Evolutionary conservation across 2,888 invertebrate genomes (phyloP).

Genomic region (Athalia cordata): DNA sequence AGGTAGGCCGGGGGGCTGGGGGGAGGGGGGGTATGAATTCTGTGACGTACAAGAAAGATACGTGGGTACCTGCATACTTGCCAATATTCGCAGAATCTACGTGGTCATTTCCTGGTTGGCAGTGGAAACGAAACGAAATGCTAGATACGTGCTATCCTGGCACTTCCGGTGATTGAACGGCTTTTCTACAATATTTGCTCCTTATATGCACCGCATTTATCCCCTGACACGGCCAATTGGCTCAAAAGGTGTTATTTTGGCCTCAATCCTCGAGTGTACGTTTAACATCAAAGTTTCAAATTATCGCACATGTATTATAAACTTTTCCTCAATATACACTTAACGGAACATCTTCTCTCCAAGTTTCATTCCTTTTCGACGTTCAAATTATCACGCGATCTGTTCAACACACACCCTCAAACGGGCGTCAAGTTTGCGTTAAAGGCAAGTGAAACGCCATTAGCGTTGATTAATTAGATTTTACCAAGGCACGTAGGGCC

Average conservation of each 20-base stretch:
- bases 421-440: slow-evolving; percentile 32
- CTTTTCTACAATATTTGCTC: slow-evolving; percentile 49
- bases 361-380: slow-evolving; percentile 30
- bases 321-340: no score
- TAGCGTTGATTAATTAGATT: slow-evolving; percentile 38
- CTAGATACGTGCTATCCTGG: slow-evolving; percentile 9
- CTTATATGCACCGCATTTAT: slow-evolving; percentile 62
- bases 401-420: slow-evolving; percentile 22
- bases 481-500: slow-evolving; percentile 13
- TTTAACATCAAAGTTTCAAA: slow-evolving; percentile 26
- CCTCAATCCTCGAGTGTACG: not conserved
- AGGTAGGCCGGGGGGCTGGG: no score
- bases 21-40: slow-evolving; percentile 14
- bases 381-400: slow-evolving; percentile 40
- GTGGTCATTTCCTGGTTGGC: slow-evolving; percentile 38
- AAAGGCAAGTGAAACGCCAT: slow-evolving; percentile 18
- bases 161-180: slow-evolving; percentile 61
- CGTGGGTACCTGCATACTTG: slow-evolving; percentile 14
- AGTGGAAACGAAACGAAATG: slow-evolving; percentile 22
- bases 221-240: slow-evolving; percentile 57
- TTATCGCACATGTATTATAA: slow-evolving; percentile 6
- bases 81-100: slow-evolving; percentile 34
- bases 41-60: not conserved
- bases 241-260: slow-evolving; percentile 15
- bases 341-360: not conserved